Base-by-base conservation (phyloP, 2,797 vertebrate species). In the Enteromius mattozi region DNA sequence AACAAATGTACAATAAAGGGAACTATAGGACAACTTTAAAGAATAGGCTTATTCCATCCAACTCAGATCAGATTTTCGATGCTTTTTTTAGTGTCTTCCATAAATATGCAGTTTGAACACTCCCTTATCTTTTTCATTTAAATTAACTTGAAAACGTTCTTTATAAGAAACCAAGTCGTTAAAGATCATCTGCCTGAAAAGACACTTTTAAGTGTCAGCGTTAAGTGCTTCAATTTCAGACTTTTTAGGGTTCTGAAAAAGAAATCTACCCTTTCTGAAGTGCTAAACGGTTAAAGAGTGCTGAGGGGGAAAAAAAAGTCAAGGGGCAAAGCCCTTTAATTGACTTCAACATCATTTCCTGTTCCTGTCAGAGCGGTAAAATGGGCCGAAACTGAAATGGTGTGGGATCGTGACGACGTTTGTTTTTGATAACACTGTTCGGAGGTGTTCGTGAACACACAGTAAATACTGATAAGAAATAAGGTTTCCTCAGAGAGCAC, bases 1-100 rank as follows among this genome's bases (percentile, higher is more conserved):
- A 94, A 94, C 90, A 91, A 93, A 93, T 90, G 89, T 91, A 95
- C 93, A 92, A 87, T 90, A 47, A 89, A 92, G 92, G 91, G 90
- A 92, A 93, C 92, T 89, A 85, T 81, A 85, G 91, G 90, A 90
- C 89, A 84, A 92, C 91, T 89, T 92, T 78, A 91, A 89, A 89
- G 86, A 91, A 93, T 88, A 90, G 92, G 90, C 90, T 88, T 86
- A 87, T 74, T 77, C 77, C 74, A 85, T 81, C 35, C 30, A 82
- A 80, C 61, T 80, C 76, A 19, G 54, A 45, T 71, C 37, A 21
- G 81, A 83, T 47, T 59, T 68, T 12, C 19, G 3, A 42, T 7
- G 21, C 16, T 71, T 24, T 78, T 35, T 75, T 65, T 66, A 66
- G 81, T 83, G 82, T 83, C 82, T 83, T 83, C 49, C 74, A 45